A percentile compares a stretch with the other conserved stretches of the same genome.
Evolutionary conservation across 53 echinoderm and acorn worm species (phyloP).

Genomic region (Hippasteria phrygiana): DNA sequence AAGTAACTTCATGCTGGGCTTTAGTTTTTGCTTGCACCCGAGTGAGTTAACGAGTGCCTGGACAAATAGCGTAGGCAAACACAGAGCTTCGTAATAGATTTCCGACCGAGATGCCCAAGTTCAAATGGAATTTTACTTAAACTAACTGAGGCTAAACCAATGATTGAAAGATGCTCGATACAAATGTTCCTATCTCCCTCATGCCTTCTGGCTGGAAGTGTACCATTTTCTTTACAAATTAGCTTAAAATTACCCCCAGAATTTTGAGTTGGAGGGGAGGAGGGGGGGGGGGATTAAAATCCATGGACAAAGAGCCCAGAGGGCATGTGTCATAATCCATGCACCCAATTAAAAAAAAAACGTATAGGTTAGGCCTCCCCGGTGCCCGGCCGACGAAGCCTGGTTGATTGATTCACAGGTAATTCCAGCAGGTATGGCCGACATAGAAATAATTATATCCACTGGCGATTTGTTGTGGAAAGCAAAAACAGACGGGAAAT

Average conservation of each 20-base stretch:
- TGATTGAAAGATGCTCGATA: conserved; percentile 1
- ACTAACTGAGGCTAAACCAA: neutral
- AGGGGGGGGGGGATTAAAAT: conserved; percentile 32
- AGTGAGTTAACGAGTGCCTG: conserved; percentile 26
- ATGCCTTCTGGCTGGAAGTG: conserved; percentile 38
- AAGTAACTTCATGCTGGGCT: neutral
- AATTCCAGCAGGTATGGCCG: conserved; percentile 41
- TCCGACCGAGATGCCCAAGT: neutral
- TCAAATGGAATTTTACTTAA: conserved; percentile 45
- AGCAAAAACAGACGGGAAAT: conserved; percentile 1
- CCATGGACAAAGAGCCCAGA: conserved; percentile 37
- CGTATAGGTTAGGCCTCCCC: neutral
- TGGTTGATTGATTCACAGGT: conserved; percentile 49
- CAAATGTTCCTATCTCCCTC: neutral
- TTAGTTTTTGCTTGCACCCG: conserved; percentile 24
- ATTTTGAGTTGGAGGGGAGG: neutral
- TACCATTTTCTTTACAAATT: conserved; percentile 53
- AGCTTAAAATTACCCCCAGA: conserved; percentile 57
- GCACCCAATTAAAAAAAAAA: conserved; percentile 49
- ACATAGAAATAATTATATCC: conserved; percentile 59
- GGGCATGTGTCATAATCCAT: conserved; percentile 43
- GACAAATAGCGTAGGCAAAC: conserved; percentile 22
- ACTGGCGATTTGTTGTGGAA: conserved; percentile 27
- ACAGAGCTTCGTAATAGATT: conserved; percentile 1
- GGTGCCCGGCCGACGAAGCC: neutral